These are phyloP conservation scores for Drosophila quadrilineata DNA, from an alignment of 1,140 invertebrate genomes.

Conservation along the genomic window DNA sequence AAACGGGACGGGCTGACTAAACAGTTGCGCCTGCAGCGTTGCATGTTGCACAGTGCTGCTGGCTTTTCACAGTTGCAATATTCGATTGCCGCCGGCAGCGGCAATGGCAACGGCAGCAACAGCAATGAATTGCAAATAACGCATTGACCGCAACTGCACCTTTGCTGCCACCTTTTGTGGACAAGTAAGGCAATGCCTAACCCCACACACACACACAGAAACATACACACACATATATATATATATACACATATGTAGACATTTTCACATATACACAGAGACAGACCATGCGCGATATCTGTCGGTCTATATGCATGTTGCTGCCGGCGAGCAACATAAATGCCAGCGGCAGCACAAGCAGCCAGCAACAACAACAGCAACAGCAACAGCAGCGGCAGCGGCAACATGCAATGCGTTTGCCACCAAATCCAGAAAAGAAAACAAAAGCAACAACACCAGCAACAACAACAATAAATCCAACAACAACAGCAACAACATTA, in stretches of 20 bases:
- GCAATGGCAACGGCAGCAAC: constrained; percentile 22
- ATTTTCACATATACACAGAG: not conserved
- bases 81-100: constrained; percentile 36
- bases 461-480: constrained; percentile 34
- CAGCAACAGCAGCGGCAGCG: constrained; percentile 20
- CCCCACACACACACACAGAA: constrained; percentile 1
- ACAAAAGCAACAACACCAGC: constrained; percentile 41
- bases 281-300: constrained; percentile 50
- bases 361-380: constrained; percentile 36
- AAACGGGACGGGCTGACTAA: constrained; percentile 10
- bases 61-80: constrained; percentile 37
- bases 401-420: constrained; percentile 73
- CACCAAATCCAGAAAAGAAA: constrained; percentile 69
- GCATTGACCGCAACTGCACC: constrained; percentile 75
- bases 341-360: constrained; percentile 53
- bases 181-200: constrained; percentile 60
- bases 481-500: constrained; percentile 31
- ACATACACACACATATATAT: not conserved
- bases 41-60: not conserved
- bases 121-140: constrained; percentile 78
- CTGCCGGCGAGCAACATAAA: constrained; percentile 53
- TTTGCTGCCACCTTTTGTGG: constrained; percentile 73
- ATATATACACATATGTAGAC: too few relatives aligned
- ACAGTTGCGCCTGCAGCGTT: constrained; percentile 17
- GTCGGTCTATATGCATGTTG: constrained; percentile 46